phyloP scores from a whole-genome alignment of 2,888 invertebrate genomes.

The Acleris emargana region DNA sequence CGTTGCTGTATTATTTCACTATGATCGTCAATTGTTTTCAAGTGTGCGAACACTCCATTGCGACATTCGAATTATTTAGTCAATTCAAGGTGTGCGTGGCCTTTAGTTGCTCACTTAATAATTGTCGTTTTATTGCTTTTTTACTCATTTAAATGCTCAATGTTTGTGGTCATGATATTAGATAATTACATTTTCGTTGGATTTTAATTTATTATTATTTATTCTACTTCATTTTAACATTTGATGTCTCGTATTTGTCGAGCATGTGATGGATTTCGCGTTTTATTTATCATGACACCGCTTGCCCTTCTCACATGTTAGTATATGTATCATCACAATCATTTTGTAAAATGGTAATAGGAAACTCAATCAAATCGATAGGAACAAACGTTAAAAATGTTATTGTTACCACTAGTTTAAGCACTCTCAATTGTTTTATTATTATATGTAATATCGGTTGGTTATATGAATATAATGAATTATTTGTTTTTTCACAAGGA shows the following conservation, averaged over 20 bases:
- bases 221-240: slow-evolving; percentile 25
- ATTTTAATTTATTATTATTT: slow-evolving; percentile 71
- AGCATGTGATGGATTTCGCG: slow-evolving; percentile 4
- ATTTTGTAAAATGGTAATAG: slow-evolving; percentile 41
- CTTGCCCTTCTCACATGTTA: slow-evolving; percentile 30
- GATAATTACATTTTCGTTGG: slow-evolving; percentile 64
- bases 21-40: slow-evolving; percentile 71
- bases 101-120: slow-evolving; percentile 73
- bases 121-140: slow-evolving; percentile 61
- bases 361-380: slow-evolving; percentile 52
- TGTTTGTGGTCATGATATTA: slow-evolving; percentile 78
- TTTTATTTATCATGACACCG: slow-evolving; percentile 31
- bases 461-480: slow-evolving; percentile 49
- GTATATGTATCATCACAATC: slow-evolving; percentile 35
- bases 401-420: slow-evolving; percentile 83
- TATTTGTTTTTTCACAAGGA: slow-evolving; percentile 61
- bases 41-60: slow-evolving; percentile 46
- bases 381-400: slow-evolving; percentile 65
- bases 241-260: neutral
- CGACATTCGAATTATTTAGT: slow-evolving; percentile 69
- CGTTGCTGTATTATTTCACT: slow-evolving; percentile 60
- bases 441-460: slow-evolving; percentile 52
- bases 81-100: slow-evolving; percentile 73
- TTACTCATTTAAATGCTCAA: slow-evolving; percentile 82
- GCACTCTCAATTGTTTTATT: slow-evolving; percentile 73